Conservation (phyloP, 1,140 invertebrate species). For the Lysiphlebus fabarum region DNA sequence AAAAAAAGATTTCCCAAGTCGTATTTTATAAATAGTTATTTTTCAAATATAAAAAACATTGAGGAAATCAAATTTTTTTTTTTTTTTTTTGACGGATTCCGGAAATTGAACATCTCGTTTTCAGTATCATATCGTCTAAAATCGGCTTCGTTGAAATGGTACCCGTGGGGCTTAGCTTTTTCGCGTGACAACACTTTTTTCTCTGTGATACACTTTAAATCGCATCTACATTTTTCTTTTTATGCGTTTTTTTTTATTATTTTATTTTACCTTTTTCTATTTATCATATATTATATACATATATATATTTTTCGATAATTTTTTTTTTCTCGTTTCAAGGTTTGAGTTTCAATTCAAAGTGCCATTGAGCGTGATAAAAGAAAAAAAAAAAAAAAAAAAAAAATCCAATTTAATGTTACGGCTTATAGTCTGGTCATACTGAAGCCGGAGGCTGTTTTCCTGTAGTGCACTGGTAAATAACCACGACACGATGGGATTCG, state of each 20-base stretch:
- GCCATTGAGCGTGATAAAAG: slow-evolving; percentile 5
- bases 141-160: slow-evolving; percentile 20
- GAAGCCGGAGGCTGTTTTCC: slow-evolving; percentile 13
- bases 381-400: slow-evolving; percentile 11
- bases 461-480: slow-evolving; percentile 14
- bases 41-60: slow-evolving; percentile 4
- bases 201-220: slow-evolving; percentile 4
- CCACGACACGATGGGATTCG: slow-evolving; percentile 11
- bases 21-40: no score
- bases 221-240: neutral
- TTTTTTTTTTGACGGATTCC: slow-evolving; percentile 16
- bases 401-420: slow-evolving; percentile 14
- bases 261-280: slow-evolving; percentile 1
- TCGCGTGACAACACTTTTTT: slow-evolving; percentile 18
- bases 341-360: slow-evolving; percentile 4
- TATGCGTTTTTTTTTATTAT: slow-evolving; percentile 5
- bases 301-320: slow-evolving; percentile 6
- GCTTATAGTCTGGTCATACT: slow-evolving; percentile 11
- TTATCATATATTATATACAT: neutral
- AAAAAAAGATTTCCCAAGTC: no score
- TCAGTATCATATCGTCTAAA: slow-evolving; percentile 19
- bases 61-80: slow-evolving; percentile 28
- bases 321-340: slow-evolving; percentile 4
- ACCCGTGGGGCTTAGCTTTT: slow-evolving; percentile 16
- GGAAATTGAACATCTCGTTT: slow-evolving; percentile 28